These are phyloP conservation scores for Athripsodes cinereus DNA, from an alignment of 2,888 invertebrate species.

Conservation along the genomic window DNA sequence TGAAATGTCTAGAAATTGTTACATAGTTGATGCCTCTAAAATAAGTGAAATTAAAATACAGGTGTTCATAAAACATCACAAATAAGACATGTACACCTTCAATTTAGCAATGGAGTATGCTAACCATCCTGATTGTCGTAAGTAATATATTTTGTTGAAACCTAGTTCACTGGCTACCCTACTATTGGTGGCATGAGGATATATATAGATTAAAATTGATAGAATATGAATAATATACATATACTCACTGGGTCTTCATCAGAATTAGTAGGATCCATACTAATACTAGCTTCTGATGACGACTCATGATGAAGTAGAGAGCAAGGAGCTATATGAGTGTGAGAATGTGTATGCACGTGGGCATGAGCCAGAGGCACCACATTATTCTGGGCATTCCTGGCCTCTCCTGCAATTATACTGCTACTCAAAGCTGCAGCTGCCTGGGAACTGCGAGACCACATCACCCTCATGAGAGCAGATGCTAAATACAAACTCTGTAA, in stretches of 20 bases:
- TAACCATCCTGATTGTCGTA: too few species aligned
- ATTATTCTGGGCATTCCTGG: constrained; percentile 35
- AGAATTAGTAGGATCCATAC: constrained; percentile 74
- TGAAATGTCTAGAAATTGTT: too few species aligned
- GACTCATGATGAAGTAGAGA: constrained; percentile 46
- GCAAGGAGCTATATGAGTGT: constrained; percentile 45
- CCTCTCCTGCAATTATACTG: constrained; percentile 29
- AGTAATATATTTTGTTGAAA: too few species aligned
- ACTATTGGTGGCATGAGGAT: too few species aligned
- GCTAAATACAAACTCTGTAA: constrained; percentile 79
- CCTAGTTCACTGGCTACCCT: too few species aligned
- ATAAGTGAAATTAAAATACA: too few species aligned
- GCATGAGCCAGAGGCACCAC: constrained; percentile 28
- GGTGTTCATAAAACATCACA: too few species aligned
- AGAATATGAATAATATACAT: too few species aligned
- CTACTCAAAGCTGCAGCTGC: constrained; percentile 29
- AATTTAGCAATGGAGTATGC: too few species aligned
- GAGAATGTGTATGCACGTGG: constrained; percentile 42
- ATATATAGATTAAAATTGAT: too few species aligned
- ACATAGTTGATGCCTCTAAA: too few species aligned
- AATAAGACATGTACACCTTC: too few species aligned
- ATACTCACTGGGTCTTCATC: constrained; percentile 60
- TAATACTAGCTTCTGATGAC: constrained; percentile 74
- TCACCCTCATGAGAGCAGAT: constrained; percentile 82
- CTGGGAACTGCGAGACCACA: constrained; percentile 73